These are phyloP conservation scores for Tuberolachnus salignus DNA, from an alignment of 2,888 invertebrate genomes.

Conservation along the genomic window DNA sequence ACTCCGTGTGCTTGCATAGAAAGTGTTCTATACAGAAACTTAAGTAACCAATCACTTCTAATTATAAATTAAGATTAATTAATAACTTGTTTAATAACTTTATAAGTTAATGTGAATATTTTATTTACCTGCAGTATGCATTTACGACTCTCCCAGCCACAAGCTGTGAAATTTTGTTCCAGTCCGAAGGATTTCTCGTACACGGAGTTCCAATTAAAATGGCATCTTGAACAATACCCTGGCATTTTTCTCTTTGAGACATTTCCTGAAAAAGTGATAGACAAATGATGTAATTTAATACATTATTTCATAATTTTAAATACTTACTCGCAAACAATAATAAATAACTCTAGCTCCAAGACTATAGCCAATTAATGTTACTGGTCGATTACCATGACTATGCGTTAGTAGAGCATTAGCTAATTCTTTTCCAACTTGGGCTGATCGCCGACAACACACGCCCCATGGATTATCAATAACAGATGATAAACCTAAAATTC, in stretches of 20 bases:
- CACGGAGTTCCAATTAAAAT: slow-evolving; percentile 71
- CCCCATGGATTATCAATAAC: slow-evolving; percentile 74
- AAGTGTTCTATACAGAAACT: slow-evolving; percentile 71
- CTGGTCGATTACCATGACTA: slow-evolving; percentile 70
- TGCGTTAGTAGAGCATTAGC: slow-evolving; percentile 70
- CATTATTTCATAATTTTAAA: slow-evolving; percentile 4
- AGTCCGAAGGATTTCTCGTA: slow-evolving; percentile 66
- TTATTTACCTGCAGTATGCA: slow-evolving; percentile 68
- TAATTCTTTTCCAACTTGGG: slow-evolving; percentile 69
- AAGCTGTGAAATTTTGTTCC: slow-evolving; percentile 66
- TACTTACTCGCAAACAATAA: slow-evolving; percentile 67
- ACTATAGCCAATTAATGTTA: slow-evolving; percentile 71
- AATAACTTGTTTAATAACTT: not conserved
- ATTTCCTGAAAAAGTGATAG: slow-evolving; percentile 63
- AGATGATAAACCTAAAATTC: slow-evolving; percentile 67
- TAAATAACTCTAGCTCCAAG: slow-evolving; percentile 73
- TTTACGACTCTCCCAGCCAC: slow-evolving; percentile 72
- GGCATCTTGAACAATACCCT: slow-evolving; percentile 71
- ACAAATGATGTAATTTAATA: not conserved
- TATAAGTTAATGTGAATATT: slow-evolving; percentile 21
- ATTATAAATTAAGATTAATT: slow-evolving; percentile 9
- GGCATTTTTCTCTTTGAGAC: slow-evolving; percentile 64
- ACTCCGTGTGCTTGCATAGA: slow-evolving; percentile 68
- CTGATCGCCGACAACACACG: slow-evolving; percentile 69
- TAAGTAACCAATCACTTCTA: slow-evolving; percentile 71